Base-by-base conservation (phyloP, 2,888 invertebrate genomes). In the Blera fallax region DNA sequence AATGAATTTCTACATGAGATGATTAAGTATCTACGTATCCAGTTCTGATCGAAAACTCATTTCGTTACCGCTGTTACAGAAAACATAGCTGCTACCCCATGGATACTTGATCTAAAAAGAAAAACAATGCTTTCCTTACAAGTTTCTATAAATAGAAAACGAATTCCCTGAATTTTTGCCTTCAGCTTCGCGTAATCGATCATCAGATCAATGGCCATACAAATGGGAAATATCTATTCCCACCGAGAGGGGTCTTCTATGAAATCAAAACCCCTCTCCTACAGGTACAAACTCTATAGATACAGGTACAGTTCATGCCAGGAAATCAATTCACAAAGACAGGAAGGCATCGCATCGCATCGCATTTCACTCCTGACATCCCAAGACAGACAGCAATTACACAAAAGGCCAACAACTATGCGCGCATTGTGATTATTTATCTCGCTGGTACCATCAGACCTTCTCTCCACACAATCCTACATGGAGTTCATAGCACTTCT, bases 361-460 rank as follows among this genome's bases (percentile, higher is more conserved):
- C 62, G 70, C 74, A 85, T 80, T 80, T 80, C 80, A 80, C 80
- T 37, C 50, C 52, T 74, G 70, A 64, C 76, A 74, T 29, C 45
- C 16, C 58, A 43, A 45, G 78, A 62, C 56, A 50, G 64, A 62
- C 74, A 80, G 56, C 70, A 80, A 76, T 76, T 84, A 76, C 65
- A 79, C 74, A 80, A 69, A 69, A 52, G 82, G 32, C 74, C 69
- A 82, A 18, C 70, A 65, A 58, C 76, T 50, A 74, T 58, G 58
- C 58, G 58, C 84, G 58, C 84, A 65, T 76, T 80, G 34, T 67
- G 69, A 80, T 80, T 76, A 84, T 84, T 79, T 80, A 70, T 74
- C 80, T 67, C 16, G n/a, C 45, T 34, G 34, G 52, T 45, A 67
- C 58, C 77, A 40, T 56, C 40, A 54, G 60, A 37, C 27, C 50